phyloP scores from a whole-genome alignment of 2,888 invertebrate genomes.

The Anoncus sp. region DNA sequence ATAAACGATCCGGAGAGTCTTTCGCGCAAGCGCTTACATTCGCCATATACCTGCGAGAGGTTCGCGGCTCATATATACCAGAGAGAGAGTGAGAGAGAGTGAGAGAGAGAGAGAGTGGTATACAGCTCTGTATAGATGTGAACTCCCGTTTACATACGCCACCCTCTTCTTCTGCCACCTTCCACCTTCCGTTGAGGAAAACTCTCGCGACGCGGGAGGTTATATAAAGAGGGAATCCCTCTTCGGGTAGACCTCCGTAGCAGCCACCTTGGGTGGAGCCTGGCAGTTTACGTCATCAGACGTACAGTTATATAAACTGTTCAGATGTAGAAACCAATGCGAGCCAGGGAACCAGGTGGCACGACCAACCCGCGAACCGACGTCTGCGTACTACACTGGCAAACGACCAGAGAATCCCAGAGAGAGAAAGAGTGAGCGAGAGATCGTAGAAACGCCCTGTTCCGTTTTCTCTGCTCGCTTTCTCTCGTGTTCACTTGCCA shows the following conservation, averaged over 20 bases:
- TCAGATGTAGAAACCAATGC: slow-evolving; percentile 82
- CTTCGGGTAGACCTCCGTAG: slow-evolving; percentile 47
- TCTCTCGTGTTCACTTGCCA: slow-evolving; percentile 50
- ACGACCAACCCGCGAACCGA: slow-evolving; percentile 62
- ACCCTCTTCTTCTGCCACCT: slow-evolving; percentile 61
- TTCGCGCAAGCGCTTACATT: slow-evolving; percentile 78
- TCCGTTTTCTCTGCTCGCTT: slow-evolving; percentile 47
- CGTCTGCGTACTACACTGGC: slow-evolving; percentile 61
- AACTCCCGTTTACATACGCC: slow-evolving; percentile 56
- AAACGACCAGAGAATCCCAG: slow-evolving; percentile 8
- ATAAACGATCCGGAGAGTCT: slow-evolving; percentile 80
- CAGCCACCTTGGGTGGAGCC: slow-evolving; percentile 80
- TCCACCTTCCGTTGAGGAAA: slow-evolving; percentile 56
- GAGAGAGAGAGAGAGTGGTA: slow-evolving; percentile 50
- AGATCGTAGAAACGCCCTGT: slow-evolving; percentile 64
- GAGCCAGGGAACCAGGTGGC: slow-evolving; percentile 72
- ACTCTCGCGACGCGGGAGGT: slow-evolving; percentile 32
- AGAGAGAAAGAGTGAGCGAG: slow-evolving; percentile 51
- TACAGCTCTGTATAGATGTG: slow-evolving; percentile 12
- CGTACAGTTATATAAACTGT: slow-evolving; percentile 77
- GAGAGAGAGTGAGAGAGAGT: slow-evolving; percentile 47
- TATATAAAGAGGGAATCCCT: slow-evolving; percentile 37
- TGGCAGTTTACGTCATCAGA: slow-evolving; percentile 80
- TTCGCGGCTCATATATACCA: slow-evolving; percentile 26
- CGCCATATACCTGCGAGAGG: slow-evolving; percentile 53